Evolutionary conservation across 2,797 vertebrate genomes (phyloP).

Genomic region (Enteromius fasciolatus): DNA sequence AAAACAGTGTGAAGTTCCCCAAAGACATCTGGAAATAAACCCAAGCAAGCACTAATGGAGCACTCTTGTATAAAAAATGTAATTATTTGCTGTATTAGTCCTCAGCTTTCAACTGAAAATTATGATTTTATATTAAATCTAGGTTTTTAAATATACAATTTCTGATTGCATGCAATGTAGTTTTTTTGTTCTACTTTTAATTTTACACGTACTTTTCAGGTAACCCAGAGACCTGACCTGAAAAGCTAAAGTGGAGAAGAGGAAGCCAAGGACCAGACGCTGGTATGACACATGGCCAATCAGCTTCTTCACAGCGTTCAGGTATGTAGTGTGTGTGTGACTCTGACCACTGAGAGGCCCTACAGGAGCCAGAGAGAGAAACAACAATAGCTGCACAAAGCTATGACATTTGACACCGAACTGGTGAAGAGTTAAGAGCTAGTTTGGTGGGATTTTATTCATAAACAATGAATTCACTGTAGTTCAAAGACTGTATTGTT

Average conservation of each 20-base stretch:
- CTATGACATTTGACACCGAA: not conserved
- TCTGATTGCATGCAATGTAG: not conserved
- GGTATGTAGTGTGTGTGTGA: constrained; percentile 58
- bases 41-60: constrained; percentile 12
- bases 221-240: constrained; percentile 69
- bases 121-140: not conserved
- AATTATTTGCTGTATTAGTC: not conserved
- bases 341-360: constrained; percentile 54
- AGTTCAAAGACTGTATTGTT: not conserved
- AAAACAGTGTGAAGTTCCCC: constrained; percentile 80
- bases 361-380: constrained; percentile 44
- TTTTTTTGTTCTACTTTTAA: not conserved
- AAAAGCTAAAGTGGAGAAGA: constrained; percentile 73
- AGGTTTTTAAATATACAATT: not conserved
- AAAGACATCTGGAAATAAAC: constrained; percentile 72
- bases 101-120: not conserved
- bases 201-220: not conserved
- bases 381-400: constrained; percentile 7
- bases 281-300: constrained; percentile 69
- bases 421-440: constrained; percentile 19
- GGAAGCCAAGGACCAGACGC: constrained; percentile 74
- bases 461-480: not conserved
- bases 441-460: constrained; percentile 32
- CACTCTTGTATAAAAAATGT: not conserved
- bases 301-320: constrained; percentile 69